Evolutionary conservation across 2,113 vertebrate genomes (phyloP).

Genomic region (Ranitomeya variabilis): DNA sequence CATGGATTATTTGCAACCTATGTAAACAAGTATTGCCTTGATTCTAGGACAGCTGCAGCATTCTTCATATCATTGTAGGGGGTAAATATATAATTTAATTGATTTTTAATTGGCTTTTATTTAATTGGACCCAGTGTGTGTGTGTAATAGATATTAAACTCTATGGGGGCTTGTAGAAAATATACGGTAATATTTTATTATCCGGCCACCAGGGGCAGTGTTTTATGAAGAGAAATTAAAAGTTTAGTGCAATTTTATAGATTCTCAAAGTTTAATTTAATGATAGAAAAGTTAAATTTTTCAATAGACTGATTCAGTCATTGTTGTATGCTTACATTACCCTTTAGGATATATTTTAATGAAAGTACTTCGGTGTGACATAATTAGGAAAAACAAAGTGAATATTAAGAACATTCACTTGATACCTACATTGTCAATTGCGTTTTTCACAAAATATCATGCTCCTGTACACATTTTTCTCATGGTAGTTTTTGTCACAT

Average conservation of each 20-base stretch:
- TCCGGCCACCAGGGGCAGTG: neutral
- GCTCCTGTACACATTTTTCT: neutral
- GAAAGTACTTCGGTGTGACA: neutral
- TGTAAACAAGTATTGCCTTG: neutral
- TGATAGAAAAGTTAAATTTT: neutral
- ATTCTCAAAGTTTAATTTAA: neutral
- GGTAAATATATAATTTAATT: conserved; percentile 10
- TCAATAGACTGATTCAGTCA: neutral
- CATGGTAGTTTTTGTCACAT: neutral
- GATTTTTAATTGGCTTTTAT: neutral
- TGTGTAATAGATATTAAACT: conserved; percentile 7
- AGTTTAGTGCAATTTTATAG: neutral
- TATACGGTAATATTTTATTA: neutral
- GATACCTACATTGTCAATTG: conserved; percentile 24
- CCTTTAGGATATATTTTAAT: neutral
- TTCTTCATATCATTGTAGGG: neutral
- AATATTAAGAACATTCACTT: neutral
- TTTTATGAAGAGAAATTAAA: neutral
- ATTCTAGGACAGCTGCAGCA: neutral
- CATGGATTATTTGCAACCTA: neutral
- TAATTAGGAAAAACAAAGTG: conserved; percentile 1
- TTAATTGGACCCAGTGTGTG: conserved; percentile 9
- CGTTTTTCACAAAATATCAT: conserved; percentile 4
- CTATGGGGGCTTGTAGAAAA: neutral
- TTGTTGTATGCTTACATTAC: neutral